Conservation (phyloP, 1,140 invertebrate genomes). For the Drosophila parabipectinata region DNA sequence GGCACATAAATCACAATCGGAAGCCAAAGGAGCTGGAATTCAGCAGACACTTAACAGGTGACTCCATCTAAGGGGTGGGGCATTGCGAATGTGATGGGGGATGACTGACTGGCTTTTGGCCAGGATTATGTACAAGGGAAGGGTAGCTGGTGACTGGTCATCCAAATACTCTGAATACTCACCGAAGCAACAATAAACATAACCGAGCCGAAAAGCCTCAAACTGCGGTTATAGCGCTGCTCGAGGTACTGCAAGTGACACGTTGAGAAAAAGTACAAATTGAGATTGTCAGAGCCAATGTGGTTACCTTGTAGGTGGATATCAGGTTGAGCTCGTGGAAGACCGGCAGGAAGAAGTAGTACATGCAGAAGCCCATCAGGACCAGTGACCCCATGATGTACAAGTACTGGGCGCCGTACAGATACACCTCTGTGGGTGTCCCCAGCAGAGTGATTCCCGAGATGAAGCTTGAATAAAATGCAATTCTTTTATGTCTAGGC, state of each 20-base stretch:
- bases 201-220: slow-evolving; percentile 90
- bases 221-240: slow-evolving; percentile 88
- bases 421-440: slow-evolving; percentile 93
- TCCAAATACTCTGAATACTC: slow-evolving; percentile 79
- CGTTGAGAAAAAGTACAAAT: background rate
- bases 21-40: slow-evolving; percentile 86
- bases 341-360: slow-evolving; percentile 90
- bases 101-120: background rate
- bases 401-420: slow-evolving; percentile 90
- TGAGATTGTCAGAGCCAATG: slow-evolving; percentile 17
- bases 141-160: background rate
- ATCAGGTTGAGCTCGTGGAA: slow-evolving; percentile 92
- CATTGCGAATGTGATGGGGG: background rate
- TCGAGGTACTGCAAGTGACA: slow-evolving; percentile 90
- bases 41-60: background rate
- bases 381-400: slow-evolving; percentile 87
- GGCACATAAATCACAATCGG: slow-evolving; percentile 89
- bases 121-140: too few relatives aligned
- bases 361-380: slow-evolving; percentile 88
- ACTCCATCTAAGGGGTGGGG: too few relatives aligned
- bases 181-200: slow-evolving; percentile 90
- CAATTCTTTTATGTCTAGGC: too few relatives aligned
- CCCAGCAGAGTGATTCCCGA: slow-evolving; percentile 88
- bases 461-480: slow-evolving; percentile 85
- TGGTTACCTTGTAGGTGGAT: slow-evolving; percentile 91